These are phyloP conservation scores for Notocelia uddmanniana DNA, from an alignment of 2,888 invertebrate species.

Conservation along the genomic window DNA sequence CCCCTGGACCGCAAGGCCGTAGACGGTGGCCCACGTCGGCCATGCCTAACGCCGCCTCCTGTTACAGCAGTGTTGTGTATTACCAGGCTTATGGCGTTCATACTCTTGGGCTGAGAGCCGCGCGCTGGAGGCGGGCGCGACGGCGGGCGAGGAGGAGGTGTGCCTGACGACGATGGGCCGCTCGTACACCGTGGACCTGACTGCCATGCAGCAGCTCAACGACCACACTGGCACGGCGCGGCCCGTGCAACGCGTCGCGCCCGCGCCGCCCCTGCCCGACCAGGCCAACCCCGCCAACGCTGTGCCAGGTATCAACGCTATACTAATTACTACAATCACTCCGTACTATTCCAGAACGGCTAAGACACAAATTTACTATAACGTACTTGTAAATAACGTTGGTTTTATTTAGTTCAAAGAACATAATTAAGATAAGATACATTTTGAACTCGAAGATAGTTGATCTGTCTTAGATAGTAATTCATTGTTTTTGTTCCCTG, in stretches of 20 bases:
- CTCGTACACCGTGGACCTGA: constrained; percentile 98
- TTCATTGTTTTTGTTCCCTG: too few relatives aligned
- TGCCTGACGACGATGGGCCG: constrained; percentile 96
- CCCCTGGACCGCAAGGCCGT: too few relatives aligned
- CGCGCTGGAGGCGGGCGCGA: constrained; percentile 97
- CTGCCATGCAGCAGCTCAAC: constrained; percentile 99
- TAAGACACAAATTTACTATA: too few relatives aligned
- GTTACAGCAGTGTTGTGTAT: neutral
- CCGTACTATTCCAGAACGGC: too few relatives aligned
- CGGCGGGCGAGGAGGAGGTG: constrained; percentile 97
- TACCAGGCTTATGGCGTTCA: constrained; percentile 93
- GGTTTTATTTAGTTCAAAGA: too few relatives aligned
- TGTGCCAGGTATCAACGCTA: constrained; percentile 48
- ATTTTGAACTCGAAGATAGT: too few relatives aligned
- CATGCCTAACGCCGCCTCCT: too few relatives aligned
- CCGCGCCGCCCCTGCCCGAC: constrained; percentile 62
- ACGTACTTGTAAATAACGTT: too few relatives aligned
- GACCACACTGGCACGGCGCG: constrained; percentile 98
- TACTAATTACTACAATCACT: neutral
- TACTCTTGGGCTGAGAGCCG: constrained; percentile 97
- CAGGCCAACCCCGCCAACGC: constrained; percentile 54
- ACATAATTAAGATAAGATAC: too few relatives aligned
- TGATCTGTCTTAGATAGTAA: too few relatives aligned
- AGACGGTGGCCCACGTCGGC: too few relatives aligned
- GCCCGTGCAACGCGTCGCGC: constrained; percentile 94